Evolutionary conservation across 2,797 vertebrate genomes (phyloP).

Genomic region (Cichlasoma orientale): DNA sequence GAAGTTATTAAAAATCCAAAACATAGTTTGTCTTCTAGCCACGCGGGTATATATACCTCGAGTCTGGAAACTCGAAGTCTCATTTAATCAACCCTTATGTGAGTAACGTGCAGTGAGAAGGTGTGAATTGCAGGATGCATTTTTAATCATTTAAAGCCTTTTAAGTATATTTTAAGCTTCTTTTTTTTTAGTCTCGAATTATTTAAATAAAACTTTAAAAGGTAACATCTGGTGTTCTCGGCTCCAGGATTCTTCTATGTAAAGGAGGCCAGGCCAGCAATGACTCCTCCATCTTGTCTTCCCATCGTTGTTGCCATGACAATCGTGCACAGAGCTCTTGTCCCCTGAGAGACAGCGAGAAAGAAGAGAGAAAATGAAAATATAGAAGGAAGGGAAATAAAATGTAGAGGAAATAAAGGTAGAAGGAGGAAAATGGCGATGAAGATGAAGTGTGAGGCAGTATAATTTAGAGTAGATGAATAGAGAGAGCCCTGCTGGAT

Average conservation of each 20-base stretch:
- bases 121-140: neutral
- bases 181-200: neutral
- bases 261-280: slow-evolving; percentile 65
- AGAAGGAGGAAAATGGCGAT: slow-evolving; percentile 25
- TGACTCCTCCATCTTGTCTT: slow-evolving; percentile 79
- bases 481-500: neutral
- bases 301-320: slow-evolving; percentile 81
- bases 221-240: slow-evolving; percentile 53
- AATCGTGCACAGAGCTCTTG: slow-evolving; percentile 72
- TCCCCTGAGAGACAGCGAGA: slow-evolving; percentile 65
- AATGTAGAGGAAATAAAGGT: slow-evolving; percentile 27
- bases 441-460: neutral
- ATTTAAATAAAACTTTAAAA: slow-evolving; percentile 8
- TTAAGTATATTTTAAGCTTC: neutral
- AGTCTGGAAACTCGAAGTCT: neutral
- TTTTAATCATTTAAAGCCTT: neutral
- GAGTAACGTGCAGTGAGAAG: neutral
- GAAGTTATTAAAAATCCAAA: neutral
- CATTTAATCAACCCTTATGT: neutral
- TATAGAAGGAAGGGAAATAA: slow-evolving; percentile 18
- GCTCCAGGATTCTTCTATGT: slow-evolving; percentile 17
- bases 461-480: slow-evolving; percentile 23
- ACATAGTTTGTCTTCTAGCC: neutral
- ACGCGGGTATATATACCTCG: neutral
- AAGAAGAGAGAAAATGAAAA: slow-evolving; percentile 53